Evolutionary conservation across 2,797 vertebrate species (phyloP).

Genomic region (Gastrophryne carolinensis): DNA sequence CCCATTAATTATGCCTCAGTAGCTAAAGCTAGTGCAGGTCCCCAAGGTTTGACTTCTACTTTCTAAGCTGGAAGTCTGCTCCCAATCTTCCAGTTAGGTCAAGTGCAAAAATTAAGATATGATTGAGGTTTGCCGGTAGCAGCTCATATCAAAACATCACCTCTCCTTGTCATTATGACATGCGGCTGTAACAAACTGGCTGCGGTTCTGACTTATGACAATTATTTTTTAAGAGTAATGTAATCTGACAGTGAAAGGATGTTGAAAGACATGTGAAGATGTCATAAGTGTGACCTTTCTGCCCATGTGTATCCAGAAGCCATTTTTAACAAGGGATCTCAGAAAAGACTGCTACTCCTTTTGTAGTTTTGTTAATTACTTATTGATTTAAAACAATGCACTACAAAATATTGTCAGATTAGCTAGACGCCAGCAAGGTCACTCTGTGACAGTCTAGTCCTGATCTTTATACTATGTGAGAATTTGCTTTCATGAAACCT

Average conservation of each 20-base stretch:
- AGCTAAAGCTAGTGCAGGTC: slow-evolving; percentile 59
- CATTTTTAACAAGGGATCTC: slow-evolving; percentile 90
- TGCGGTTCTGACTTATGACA: slow-evolving; percentile 86
- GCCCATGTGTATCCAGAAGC: slow-evolving; percentile 80
- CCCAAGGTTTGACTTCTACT: slow-evolving; percentile 59
- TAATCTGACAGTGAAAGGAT: slow-evolving; percentile 92
- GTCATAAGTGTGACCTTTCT: slow-evolving; percentile 95
- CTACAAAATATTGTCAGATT: slow-evolving; percentile 94
- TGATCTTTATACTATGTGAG: slow-evolving; percentile 69
- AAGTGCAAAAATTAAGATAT: slow-evolving; percentile 92
- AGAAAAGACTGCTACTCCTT: slow-evolving; percentile 87
- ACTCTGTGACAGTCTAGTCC: slow-evolving; percentile 75
- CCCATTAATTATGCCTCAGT: slow-evolving; percentile 61
- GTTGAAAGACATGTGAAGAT: slow-evolving; percentile 84
- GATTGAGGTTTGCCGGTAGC: slow-evolving; percentile 67
- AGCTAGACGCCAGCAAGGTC: slow-evolving; percentile 85
- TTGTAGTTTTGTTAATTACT: slow-evolving; percentile 99
- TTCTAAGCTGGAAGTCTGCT: slow-evolving; percentile 80
- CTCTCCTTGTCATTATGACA: slow-evolving; percentile 75
- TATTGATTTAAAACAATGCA: slow-evolving; percentile 99
- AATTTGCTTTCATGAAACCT: slow-evolving; percentile 64
- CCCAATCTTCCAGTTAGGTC: slow-evolving; percentile 98
- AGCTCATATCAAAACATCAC: slow-evolving; percentile 77
- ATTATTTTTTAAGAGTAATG: slow-evolving; percentile 96
- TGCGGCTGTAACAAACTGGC: slow-evolving; percentile 72